Evolutionary conservation across 2,113 vertebrate species (phyloP).

Genomic region (Tiliqua scincoides): DNA sequence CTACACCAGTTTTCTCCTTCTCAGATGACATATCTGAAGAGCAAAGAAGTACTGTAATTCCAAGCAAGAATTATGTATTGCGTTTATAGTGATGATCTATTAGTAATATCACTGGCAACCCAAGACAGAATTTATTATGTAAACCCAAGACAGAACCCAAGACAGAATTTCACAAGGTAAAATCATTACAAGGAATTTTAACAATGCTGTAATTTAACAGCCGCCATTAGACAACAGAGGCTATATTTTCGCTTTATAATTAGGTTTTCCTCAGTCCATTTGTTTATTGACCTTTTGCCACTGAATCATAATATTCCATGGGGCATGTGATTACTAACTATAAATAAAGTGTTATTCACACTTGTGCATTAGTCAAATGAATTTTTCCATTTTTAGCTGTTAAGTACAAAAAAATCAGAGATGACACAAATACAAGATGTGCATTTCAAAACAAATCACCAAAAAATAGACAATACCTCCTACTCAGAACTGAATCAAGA

Average conservation of each 20-base stretch:
- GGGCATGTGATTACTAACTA: slow-evolving; percentile 35
- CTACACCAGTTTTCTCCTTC: no score
- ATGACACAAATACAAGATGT: slow-evolving; percentile 53
- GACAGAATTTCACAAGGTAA: slow-evolving; percentile 17
- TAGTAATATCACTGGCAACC: not conserved
- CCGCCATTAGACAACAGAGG: not conserved
- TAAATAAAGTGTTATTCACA: slow-evolving; percentile 18
- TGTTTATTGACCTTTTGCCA: slow-evolving; percentile 31
- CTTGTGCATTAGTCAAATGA: slow-evolving; percentile 35
- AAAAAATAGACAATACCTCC: slow-evolving; percentile 62
- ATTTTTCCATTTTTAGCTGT: slow-evolving; percentile 45
- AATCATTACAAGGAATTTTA: not conserved
- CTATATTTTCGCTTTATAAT: slow-evolving; percentile 24
- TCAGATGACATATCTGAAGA: slow-evolving; percentile 3
- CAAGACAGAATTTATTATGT: no score
- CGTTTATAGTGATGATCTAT: not conserved
- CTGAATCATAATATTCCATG: slow-evolving; percentile 25
- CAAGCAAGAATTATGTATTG: not conserved
- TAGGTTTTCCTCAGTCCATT: not conserved
- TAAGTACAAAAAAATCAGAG: slow-evolving; percentile 57
- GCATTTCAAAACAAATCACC: slow-evolving; percentile 63
- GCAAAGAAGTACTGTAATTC: not conserved
- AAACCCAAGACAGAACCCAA: no score
- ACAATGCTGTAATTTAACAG: slow-evolving; percentile 15
- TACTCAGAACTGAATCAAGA: slow-evolving; percentile 57